Evolutionary conservation across 1,140 invertebrate species (phyloP), one percentile per base, ranked within the genome.

Genomic region (Anagrus nilaparvatae): DNA sequence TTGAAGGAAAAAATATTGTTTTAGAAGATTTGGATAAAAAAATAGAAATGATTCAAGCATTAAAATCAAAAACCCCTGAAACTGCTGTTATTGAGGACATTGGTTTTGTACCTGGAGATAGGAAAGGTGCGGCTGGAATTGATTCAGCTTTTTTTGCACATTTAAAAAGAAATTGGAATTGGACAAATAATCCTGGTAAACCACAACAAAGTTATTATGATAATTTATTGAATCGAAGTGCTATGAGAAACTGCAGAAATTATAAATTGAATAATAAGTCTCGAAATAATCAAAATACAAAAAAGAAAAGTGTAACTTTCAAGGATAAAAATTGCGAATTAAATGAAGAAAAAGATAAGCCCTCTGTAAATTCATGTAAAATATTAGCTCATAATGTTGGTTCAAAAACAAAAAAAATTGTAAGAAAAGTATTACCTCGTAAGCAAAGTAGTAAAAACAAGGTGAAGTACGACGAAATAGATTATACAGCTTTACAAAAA

Each of bases 71-170:
- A 21, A 52, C 54, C 10, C 55, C 69, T 0, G 53, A 70, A 0
- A 69, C 76, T 49, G 72, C 75, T 12, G 17, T 44, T 0, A 29
- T 32, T 7, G 39, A 55, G 30, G 79, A 83, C 47, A 63, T 52
- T 20, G 80, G 80, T 3, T 50, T 61, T 13, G 63, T 86, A 19
- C 84, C 84, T 1, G 84, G 84, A 1, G 83, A 87, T 64, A 65
- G 65, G 6, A 63, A 70, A 41, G 84, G 85, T 2, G 82, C 83
- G 5, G 82, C 74, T 30, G 84, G 85, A 5, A 61, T 83, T 0
- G 81, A 85, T 59, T 82, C 82, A 0, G 61, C 71, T 2, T 61
- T 86, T 23, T 87, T 77, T 60, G 55, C 77, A 21, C 79, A 85
- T 58, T 58, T 82, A 2, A 77, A 78, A 47, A 65, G 78, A 5